Percentiles rank a stretch among this genome's conserved stretches.
These are phyloP conservation scores for Meiosimyza platycephala DNA, from an alignment of 2,888 invertebrate genomes.

Conservation along the genomic window DNA sequence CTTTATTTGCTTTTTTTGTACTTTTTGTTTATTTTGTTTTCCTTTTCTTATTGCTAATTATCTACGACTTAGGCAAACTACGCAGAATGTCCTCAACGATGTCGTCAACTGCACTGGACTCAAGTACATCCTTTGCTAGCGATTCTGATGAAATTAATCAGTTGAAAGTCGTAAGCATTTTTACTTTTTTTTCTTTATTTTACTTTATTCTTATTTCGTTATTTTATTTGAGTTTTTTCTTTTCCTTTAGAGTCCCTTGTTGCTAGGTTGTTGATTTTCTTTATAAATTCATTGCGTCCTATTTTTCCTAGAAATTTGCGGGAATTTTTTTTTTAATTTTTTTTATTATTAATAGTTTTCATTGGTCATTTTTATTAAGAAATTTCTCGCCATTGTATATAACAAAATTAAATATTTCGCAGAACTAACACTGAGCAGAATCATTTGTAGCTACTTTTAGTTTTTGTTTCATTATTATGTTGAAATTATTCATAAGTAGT, in stretches of 20 bases:
- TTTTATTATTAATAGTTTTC: no score
- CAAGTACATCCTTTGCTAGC: constrained; percentile 46
- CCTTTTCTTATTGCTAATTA: neutral
- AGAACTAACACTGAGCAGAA: no score
- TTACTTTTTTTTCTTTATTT: constrained; percentile 47
- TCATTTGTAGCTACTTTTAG: no score
- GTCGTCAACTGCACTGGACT: neutral
- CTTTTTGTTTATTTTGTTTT: constrained; percentile 35
- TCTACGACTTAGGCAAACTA: constrained; percentile 54
- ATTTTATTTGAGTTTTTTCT: constrained; percentile 43
- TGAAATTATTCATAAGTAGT: no score
- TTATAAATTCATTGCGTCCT: constrained; percentile 57
- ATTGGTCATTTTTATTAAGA: no score
- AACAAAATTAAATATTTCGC: no score
- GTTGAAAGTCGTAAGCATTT: constrained; percentile 67
- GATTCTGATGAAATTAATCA: constrained; percentile 66
- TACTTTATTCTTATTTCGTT: constrained; percentile 42
- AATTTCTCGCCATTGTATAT: no score
- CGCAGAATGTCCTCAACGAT: constrained; percentile 66
- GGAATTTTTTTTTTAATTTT: no score
- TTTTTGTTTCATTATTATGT: no score
- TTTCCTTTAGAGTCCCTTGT: constrained; percentile 35
- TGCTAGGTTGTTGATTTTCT: constrained; percentile 37
- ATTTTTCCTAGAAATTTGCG: constrained; percentile 49
- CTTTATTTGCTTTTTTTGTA: constrained; percentile 32